Conservation (phyloP, 2,888 invertebrate genomes). For the Amphipyra berbera region DNA sequence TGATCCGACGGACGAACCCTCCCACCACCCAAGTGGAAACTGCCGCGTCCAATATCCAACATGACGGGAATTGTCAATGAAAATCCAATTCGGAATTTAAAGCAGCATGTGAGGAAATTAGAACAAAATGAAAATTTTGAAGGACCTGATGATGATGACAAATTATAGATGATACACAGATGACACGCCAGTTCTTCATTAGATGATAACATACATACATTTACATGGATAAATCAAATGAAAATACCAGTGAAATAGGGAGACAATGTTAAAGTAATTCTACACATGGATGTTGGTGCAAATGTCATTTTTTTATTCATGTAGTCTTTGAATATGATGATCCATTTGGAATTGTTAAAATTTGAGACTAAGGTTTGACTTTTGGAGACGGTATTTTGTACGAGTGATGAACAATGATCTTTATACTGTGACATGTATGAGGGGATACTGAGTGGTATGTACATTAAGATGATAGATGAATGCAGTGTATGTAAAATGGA, state of each 20-base stretch:
- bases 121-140: constrained; percentile 76
- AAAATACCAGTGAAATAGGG: constrained; percentile 85
- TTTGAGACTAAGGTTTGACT: constrained; percentile 67
- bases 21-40: constrained; percentile 87
- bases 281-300: constrained; percentile 84
- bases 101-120: constrained; percentile 88
- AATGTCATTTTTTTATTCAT: constrained; percentile 87
- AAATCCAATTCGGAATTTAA: constrained; percentile 79
- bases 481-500: constrained; percentile 74
- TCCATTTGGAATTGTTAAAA: constrained; percentile 76
- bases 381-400: constrained; percentile 68
- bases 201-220: constrained; percentile 13
- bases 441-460: constrained; percentile 72
- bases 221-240: constrained; percentile 63
- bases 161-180: constrained; percentile 58
- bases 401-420: constrained; percentile 66
- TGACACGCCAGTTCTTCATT: constrained; percentile 28
- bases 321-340: constrained; percentile 79
- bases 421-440: constrained; percentile 73
- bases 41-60: constrained; percentile 79
- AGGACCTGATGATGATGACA: constrained; percentile 50
- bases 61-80: constrained; percentile 68
- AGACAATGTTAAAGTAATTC: constrained; percentile 79
- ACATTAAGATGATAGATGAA: constrained; percentile 74
- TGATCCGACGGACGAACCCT: constrained; percentile 93